phyloP scores from a whole-genome alignment of 1,140 invertebrate genomes.

The Drosophila bifasciata region DNA sequence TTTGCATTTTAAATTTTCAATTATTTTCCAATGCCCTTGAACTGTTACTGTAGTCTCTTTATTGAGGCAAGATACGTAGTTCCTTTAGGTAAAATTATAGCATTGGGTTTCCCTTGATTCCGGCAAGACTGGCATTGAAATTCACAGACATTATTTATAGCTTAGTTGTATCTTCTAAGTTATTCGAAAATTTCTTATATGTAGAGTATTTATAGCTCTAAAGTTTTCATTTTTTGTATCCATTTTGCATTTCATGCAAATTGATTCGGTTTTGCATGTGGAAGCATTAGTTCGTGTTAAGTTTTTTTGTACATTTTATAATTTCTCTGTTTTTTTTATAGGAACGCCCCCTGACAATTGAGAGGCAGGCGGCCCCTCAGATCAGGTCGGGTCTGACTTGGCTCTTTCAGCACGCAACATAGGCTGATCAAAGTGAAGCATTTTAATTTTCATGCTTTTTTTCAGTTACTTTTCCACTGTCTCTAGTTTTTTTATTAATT shows the following conservation, averaged over 20 bases:
- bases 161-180: too few species aligned
- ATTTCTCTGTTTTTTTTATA: slow-evolving; percentile 54
- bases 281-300: slow-evolving; percentile 14
- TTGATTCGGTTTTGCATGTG: slow-evolving; percentile 37
- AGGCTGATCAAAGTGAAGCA: slow-evolving; percentile 11
- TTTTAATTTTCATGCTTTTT: slow-evolving; percentile 30
- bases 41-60: too few species aligned
- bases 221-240: slow-evolving; percentile 5
- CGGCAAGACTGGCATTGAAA: too few species aligned
- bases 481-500: slow-evolving; percentile 56
- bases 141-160: too few species aligned
- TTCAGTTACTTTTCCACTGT: slow-evolving; percentile 51
- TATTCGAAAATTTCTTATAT: too few species aligned
- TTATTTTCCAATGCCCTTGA: too few species aligned
- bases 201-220: neutral
- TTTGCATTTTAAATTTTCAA: too few species aligned
- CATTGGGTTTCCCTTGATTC: too few species aligned
- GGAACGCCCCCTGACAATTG: slow-evolving; percentile 39
- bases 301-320: slow-evolving; percentile 42
- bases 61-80: too few species aligned
- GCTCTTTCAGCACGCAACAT: slow-evolving; percentile 32
- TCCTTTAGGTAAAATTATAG: too few species aligned
- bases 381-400: slow-evolving; percentile 16
- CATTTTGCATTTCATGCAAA: slow-evolving; percentile 26
- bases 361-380: slow-evolving; percentile 38